Evolutionary conservation across 1,140 invertebrate genomes (phyloP), one percentile per base, ranked within the genome.

Genomic region (Drosophila guanche): DNA sequence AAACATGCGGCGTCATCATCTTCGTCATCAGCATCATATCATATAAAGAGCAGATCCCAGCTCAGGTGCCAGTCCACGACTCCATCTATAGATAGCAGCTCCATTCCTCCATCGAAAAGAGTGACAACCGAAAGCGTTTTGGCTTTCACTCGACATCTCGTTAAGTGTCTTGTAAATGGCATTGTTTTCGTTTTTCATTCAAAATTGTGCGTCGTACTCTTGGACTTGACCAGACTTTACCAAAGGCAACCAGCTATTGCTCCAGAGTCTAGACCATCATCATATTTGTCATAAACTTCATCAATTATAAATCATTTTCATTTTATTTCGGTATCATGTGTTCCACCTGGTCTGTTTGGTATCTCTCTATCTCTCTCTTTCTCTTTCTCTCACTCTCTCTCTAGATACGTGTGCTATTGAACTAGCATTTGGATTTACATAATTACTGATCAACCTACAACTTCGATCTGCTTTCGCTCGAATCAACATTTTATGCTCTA

Each of bases 111-210:
- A 37, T 37, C 33, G 53, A 74, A 85, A 72, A 74, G 67, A 68
- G 66, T 76, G 85, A 80, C 80, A 84, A 86, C 43, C 43, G 66
- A 47, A 51, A 80, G 50, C 71, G 29, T 61, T 66, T 65, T 74
- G 75, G 81, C 81, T 85, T 85, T 85, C 81, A 85, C 81, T 85
- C 73, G 77, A 85, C 81, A 85, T 85, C 80, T 86, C 80, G 80
- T 85, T 86, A 85, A 85, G 80, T 85, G 80, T 85, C 80, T 85
- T 85, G 80, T 85, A 85, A 85, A 85, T 85, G 80, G 77, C 81
- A 85, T 85, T 85, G 80, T 85, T 85, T 85, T 85, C 80, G 81
- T 85, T 85, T 85, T 85, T 85, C 80, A 85, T 85, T 85, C 80
- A 85, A 85, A 85, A 85, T 77, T 85, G 77, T 85, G 80, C 84